A percentile compares a stretch with the other conserved stretches of the same genome.
phyloP scores from a whole-genome alignment of 2,113 vertebrate genomes.

The Accipiter virgatus region DNA sequence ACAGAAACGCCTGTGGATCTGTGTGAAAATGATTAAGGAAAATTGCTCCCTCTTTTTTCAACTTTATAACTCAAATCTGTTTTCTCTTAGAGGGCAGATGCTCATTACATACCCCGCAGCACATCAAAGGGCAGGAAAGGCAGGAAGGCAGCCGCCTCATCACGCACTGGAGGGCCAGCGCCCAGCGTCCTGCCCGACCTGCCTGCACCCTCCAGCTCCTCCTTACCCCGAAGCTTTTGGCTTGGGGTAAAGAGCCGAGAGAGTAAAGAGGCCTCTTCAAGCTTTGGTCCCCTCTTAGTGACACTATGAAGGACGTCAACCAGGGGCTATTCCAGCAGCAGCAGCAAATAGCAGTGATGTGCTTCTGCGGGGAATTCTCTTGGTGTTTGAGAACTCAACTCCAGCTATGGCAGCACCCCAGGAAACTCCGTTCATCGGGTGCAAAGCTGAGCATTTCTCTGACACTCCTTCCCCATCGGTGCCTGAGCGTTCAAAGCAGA shows the following conservation, averaged over 20 bases:
- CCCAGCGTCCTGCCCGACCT: background rate
- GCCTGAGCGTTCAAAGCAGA: background rate
- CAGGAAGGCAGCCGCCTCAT: background rate
- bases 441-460: background rate
- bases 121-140: constrained; percentile 45
- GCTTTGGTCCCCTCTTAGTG: rapidly evolving
- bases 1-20: constrained; percentile 31
- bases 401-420: background rate
- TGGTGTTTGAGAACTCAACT: background rate
- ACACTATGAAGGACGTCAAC: background rate
- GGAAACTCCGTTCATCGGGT: background rate
- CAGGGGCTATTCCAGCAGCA: background rate
- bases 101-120: background rate
- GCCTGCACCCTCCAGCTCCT: background rate
- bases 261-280: background rate
- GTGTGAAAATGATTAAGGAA: constrained; percentile 66
- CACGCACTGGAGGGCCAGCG: background rate
- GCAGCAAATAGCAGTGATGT: background rate
- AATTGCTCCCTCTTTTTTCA: constrained; percentile 40
- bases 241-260: background rate
- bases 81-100: constrained; percentile 57
- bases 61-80: constrained; percentile 42
- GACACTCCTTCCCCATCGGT: rapidly evolving
- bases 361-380: background rate
- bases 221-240: background rate